Conservation (phyloP, 35 echinoderm and acorn worm species). For the Hemicentrotus pulcherrimus region DNA sequence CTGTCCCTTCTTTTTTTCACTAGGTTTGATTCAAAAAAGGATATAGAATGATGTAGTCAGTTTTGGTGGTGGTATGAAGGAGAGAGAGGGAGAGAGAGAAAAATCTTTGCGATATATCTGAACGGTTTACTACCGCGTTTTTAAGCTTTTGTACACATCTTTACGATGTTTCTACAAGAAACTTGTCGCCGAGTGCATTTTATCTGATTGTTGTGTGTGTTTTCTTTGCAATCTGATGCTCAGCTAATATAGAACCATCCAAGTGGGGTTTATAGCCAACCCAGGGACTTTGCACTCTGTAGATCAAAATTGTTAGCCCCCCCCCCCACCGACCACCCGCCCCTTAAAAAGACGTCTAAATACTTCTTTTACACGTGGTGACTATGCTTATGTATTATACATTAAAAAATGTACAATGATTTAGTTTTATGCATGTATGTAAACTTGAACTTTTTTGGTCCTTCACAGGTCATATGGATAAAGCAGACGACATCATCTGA, state of each 20-base stretch:
- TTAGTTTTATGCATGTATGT: neutral
- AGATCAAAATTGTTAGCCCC: neutral
- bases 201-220: slow-evolving; percentile 4
- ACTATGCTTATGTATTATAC: too few species aligned
- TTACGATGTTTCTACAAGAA: slow-evolving; percentile 21
- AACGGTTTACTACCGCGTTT: slow-evolving; percentile 28
- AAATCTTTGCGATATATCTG: neutral
- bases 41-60: neutral
- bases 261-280: neutral
- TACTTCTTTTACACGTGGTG: neutral
- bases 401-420: too few species aligned
- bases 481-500: too few species aligned
- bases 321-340: neutral
- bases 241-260: neutral
- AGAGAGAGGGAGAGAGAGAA: too few species aligned
- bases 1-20: neutral
- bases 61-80: too few species aligned
- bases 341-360: neutral
- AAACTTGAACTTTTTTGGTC: too few species aligned
- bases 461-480: too few species aligned
- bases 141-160: slow-evolving; percentile 7
- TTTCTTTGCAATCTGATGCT: slow-evolving; percentile 36
- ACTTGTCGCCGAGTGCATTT: slow-evolving; percentile 34
- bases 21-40: neutral
- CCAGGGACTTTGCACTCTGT: neutral